A percentile compares a stretch with the other conserved stretches of the same genome.
Evolutionary conservation across 2,888 invertebrate genomes (phyloP).

Genomic region (Dinocampus coccinellae): DNA sequence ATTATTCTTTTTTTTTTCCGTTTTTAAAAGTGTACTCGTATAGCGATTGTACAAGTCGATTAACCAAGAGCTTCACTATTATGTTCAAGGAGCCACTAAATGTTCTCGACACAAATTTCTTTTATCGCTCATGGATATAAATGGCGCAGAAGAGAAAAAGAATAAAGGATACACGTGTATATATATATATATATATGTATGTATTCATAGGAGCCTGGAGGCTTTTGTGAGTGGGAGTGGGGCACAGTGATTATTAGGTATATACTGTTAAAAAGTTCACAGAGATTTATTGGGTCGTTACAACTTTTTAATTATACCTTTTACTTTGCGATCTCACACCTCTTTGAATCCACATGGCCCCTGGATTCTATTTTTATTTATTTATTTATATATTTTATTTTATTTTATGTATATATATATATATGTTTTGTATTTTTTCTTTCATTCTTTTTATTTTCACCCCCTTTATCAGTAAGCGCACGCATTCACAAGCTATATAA

Average conservation of each 20-base stretch:
- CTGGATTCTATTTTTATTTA: background rate
- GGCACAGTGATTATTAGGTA: background rate
- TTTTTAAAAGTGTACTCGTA: background rate
- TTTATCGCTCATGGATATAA: constrained; percentile 26
- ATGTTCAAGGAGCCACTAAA: constrained; percentile 21
- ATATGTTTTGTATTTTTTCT: too few species aligned
- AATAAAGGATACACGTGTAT: background rate
- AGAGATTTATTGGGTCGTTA: constrained; percentile 35
- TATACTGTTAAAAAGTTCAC: constrained; percentile 16
- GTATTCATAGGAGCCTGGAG: background rate
- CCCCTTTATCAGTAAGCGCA: background rate
- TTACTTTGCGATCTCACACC: constrained; percentile 27
- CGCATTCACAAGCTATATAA: constrained; percentile 13
- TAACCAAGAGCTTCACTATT: constrained; percentile 8
- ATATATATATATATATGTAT: too few species aligned
- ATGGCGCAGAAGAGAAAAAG: constrained; percentile 7
- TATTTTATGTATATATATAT: too few species aligned
- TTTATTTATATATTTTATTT: too few species aligned
- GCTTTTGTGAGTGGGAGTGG: background rate
- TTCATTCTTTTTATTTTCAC: background rate
- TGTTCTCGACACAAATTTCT: constrained; percentile 24
- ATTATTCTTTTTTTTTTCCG: background rate
- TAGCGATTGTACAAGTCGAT: constrained; percentile 1
- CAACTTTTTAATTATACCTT: constrained; percentile 36
- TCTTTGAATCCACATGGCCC: background rate